Evolutionary conservation across 2,797 vertebrate species (phyloP).

Genomic region (Dermochelys coriacea): DNA sequence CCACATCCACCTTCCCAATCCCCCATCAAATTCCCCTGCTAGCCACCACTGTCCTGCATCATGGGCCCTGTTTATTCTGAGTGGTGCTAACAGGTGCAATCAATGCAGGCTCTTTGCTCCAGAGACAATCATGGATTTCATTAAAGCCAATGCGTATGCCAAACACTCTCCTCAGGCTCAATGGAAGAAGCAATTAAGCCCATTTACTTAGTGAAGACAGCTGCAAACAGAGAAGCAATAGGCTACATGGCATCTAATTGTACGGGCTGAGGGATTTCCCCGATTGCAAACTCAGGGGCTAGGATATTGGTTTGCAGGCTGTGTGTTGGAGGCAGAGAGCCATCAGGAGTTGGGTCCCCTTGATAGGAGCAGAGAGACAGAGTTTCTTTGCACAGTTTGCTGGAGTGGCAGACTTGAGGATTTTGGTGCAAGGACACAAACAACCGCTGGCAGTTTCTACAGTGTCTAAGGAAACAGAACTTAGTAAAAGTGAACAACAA

Average conservation of each 20-base stretch:
- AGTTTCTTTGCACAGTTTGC: neutral
- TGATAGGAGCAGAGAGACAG: neutral
- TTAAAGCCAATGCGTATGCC: neutral
- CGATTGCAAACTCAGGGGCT: neutral
- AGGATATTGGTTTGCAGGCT: neutral
- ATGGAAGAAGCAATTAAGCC: too few relatives aligned
- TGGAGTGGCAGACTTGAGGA: neutral
- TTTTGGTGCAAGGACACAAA: neutral
- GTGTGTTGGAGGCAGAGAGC: neutral
- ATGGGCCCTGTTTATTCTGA: too few relatives aligned
- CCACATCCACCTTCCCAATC: too few relatives aligned
- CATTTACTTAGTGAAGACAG: too few relatives aligned
- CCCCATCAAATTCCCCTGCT: too few relatives aligned
- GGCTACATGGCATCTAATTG: too few relatives aligned
- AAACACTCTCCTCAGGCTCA: too few relatives aligned
- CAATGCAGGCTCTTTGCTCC: neutral
- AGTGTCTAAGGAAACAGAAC: too few relatives aligned
- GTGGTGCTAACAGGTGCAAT: neutral
- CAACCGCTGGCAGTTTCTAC: neutral
- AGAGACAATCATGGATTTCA: neutral
- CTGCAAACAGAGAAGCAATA: too few relatives aligned
- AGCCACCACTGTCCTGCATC: too few relatives aligned
- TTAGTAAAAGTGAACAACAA: too few relatives aligned
- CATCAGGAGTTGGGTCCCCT: neutral
- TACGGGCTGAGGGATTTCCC: too few relatives aligned